Base-by-base conservation (phyloP, 2,113 vertebrate species). In the Vimba vimba region DNA sequence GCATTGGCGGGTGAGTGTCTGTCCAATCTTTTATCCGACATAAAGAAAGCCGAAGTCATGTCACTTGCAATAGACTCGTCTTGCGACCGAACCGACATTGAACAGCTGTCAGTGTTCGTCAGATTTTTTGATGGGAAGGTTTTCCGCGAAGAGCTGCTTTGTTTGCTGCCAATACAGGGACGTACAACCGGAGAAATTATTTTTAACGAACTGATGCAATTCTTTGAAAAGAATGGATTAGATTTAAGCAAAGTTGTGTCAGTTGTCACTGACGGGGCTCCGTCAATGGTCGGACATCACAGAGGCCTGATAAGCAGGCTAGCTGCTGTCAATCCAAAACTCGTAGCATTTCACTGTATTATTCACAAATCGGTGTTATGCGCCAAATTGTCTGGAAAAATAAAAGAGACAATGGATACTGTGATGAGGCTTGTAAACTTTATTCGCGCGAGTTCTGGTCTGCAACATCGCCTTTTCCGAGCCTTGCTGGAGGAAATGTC, bases 221-320 rank as follows among this genome's bases (percentile, higher is more conserved):
- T 45, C 45, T 45, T 45, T 45, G 10, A 45, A 45, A 11, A 23
- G 23, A 60, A 60, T 60, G 23, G 45, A 45, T 45, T 45, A 11
- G 45, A 45, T 45, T 45, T 3, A 45, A 45, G 45, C 9, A 45
- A 45, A 45, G 45, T 45, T 45, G 45, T 45, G 45, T 45, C 45
- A 45, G 45, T 45, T 45, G 45, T 45, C 45, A 90, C 87, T 85
- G 87, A 87, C 69, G 79, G 83, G 68, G 83, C 86, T 55, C 39
- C 21, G 11, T 74, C 36, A 45, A 74, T 74, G 71, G 9, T 74
- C 47, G 71, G 71, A 47, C 33, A 47, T 45, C 19, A 74, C 33
- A 23, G 36, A 45, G 71, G 71, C 0, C 21, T 45, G 71, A 47
- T 39, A 39, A 39, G 36, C 36, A 39, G 36, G 36, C 36, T 39